Evolutionary conservation across 2,797 vertebrate genomes (phyloP).

Genomic region (Leucoraja ocellata): DNA sequence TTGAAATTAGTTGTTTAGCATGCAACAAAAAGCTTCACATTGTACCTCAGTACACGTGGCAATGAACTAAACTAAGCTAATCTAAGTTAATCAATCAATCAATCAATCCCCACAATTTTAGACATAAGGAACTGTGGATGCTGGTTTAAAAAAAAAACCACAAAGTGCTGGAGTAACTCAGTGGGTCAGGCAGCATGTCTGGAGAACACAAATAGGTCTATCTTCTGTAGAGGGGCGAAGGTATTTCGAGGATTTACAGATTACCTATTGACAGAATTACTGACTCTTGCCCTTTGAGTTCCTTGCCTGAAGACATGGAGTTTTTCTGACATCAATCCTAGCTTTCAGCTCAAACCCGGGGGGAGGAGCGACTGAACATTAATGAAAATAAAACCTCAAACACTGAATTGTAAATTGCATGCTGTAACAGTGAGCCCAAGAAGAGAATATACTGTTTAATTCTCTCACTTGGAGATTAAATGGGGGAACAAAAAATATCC

Average conservation of each 20-base stretch:
- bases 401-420: slow-evolving; percentile 3
- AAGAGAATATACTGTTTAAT: not conserved
- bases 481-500: not conserved
- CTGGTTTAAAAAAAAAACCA: too few species aligned
- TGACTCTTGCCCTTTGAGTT: not conserved
- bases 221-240: too few species aligned
- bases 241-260: not conserved
- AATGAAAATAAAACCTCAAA: not conserved
- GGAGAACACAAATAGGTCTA: not conserved
- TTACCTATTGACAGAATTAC: not conserved
- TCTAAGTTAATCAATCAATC: too few species aligned
- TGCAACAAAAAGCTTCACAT: too few species aligned
- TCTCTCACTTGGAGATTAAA: slow-evolving; percentile 24
- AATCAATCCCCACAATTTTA: too few species aligned
- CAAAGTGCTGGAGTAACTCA: too few species aligned
- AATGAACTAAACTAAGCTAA: too few species aligned
- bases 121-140: too few species aligned
- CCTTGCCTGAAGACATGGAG: not conserved
- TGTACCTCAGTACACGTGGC: too few species aligned
- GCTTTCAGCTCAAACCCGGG: not conserved
- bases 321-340: not conserved
- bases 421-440: not conserved
- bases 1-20: too few species aligned
- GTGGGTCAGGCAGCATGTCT: not conserved
- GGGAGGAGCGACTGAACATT: not conserved